Evolutionary conservation across 2,888 invertebrate species (phyloP), one percentile per base, ranked within the genome.

Genomic region (Meteorus cinctellus): DNA sequence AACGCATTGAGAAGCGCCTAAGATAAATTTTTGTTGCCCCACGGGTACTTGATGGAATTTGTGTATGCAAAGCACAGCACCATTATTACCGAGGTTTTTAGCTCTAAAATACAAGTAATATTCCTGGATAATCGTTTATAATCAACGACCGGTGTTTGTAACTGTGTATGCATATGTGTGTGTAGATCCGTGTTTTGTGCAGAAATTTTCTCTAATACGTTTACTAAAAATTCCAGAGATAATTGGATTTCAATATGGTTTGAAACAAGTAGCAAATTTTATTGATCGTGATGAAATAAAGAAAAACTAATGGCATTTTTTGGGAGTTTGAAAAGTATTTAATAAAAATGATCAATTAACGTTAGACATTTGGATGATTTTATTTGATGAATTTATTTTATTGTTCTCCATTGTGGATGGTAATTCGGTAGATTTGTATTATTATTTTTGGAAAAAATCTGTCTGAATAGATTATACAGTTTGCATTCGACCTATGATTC

Each of bases 81-180:
- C 73, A 76, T 65, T 41, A 60, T 80, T 78, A 79, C 79, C 78
- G 79, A 75, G 72, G 77, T 85, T 83, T 86, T 87, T 86, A 86
- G 84, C 83, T 81, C 83, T 84, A 86, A 86, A 48, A 86, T 86
- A 87, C 83, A 82, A 80, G 82, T 84, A 81, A 87, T 87, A 86
- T 86, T 82, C 78, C 78, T 80, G 80, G 79, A 83, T 87, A 86
- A 87, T 87, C 84, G 84, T 76, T 81, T 82, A 81, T 86, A 84
- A 86, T 85, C 48, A 81, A 85, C 84, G 82, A 72, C 76, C 75
- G 78, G 77, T 80, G 80, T 70, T 69, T 48, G 48, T 48, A n/a
- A 48, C 48, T n/a, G 10, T 14, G n/a, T 48, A n/a, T n/a, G n/a
- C n/a, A 41, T 8, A 5, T 16, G n/a, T 48, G n/a, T 48, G n/a